Conservation (phyloP, 2,113 vertebrate genomes). For the Osmerus eperlanus region DNA sequence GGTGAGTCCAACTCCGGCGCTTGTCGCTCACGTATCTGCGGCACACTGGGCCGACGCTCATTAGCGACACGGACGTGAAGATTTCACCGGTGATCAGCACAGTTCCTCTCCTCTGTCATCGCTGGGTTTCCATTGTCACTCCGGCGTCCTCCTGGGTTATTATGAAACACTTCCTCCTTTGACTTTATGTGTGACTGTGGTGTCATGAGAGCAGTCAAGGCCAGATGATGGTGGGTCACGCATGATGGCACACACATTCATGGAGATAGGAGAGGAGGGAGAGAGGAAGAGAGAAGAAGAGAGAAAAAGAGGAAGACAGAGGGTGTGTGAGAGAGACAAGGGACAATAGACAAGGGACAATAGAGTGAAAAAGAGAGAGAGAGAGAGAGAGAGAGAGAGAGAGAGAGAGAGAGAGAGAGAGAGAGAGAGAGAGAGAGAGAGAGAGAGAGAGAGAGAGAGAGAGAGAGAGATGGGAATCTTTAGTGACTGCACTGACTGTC, state of each 20-base stretch:
- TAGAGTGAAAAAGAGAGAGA: too few species aligned
- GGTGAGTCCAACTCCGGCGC: conserved; percentile 50
- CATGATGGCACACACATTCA: conserved; percentile 30
- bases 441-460: conserved; percentile 11
- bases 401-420: too few species aligned
- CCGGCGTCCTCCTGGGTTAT: conserved; percentile 20
- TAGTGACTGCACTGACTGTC: conserved; percentile 1
- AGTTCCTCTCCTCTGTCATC: conserved; percentile 9
- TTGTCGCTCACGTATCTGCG: conserved; percentile 41
- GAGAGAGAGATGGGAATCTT: neutral
- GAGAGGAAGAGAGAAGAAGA: too few species aligned
- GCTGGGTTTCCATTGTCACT: conserved; percentile 12
- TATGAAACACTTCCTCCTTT: neutral
- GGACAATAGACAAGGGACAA: too few species aligned
- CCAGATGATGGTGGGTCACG: conserved; percentile 23
- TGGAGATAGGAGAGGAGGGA: neutral
- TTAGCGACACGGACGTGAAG: conserved; percentile 28
- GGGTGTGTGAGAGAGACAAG: too few species aligned
- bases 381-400: too few species aligned
- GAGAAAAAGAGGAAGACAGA: too few species aligned
- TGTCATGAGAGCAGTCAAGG: conserved; percentile 25
- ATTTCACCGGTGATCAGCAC: too few species aligned
- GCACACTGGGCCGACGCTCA: conserved; percentile 42
- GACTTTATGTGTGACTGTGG: conserved; percentile 19
- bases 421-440: neutral